Evolutionary conservation across 1,140 invertebrate genomes (phyloP).

Genomic region (Helicoverpa zea): DNA sequence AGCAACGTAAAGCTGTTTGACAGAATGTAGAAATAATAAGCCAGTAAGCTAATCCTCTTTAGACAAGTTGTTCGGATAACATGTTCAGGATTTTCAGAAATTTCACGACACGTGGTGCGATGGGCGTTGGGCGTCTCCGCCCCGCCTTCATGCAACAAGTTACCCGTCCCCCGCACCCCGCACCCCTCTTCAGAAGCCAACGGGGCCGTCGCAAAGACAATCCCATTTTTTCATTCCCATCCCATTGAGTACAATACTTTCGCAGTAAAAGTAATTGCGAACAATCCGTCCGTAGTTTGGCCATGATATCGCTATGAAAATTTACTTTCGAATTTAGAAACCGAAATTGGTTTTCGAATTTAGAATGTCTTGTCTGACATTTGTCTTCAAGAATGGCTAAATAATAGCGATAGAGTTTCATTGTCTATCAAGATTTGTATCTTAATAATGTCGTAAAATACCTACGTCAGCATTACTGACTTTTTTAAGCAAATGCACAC

Average conservation of each 20-base stretch:
- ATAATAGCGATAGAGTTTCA: neutral
- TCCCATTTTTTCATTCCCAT: slow-evolving; percentile 43
- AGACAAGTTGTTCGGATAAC: neutral
- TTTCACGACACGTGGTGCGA: slow-evolving; percentile 59
- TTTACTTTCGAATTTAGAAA: slow-evolving; percentile 17
- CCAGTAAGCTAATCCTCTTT: neutral
- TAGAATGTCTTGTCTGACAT: neutral
- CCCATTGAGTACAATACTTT: slow-evolving; percentile 42
- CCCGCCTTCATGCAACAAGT: slow-evolving; percentile 82
- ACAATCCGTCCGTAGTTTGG: slow-evolving; percentile 25
- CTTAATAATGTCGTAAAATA: no score
- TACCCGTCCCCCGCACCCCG: slow-evolving; percentile 50
- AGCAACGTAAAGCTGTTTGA: no score
- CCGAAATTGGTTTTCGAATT: neutral
- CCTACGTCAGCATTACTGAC: no score
- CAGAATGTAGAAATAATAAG: no score
- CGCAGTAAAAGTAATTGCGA: slow-evolving; percentile 32
- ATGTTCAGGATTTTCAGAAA: slow-evolving; percentile 36
- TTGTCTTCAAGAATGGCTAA: neutral
- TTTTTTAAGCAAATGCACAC: no score
- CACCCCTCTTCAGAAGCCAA: slow-evolving; percentile 31
- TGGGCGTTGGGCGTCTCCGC: slow-evolving; percentile 75
- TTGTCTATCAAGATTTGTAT: no score
- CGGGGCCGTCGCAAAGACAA: slow-evolving; percentile 46
- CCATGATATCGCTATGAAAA: slow-evolving; percentile 18